Evolutionary conservation across 2,888 invertebrate genomes (phyloP).

Genomic region (Lepidochrysops patricia): DNA sequence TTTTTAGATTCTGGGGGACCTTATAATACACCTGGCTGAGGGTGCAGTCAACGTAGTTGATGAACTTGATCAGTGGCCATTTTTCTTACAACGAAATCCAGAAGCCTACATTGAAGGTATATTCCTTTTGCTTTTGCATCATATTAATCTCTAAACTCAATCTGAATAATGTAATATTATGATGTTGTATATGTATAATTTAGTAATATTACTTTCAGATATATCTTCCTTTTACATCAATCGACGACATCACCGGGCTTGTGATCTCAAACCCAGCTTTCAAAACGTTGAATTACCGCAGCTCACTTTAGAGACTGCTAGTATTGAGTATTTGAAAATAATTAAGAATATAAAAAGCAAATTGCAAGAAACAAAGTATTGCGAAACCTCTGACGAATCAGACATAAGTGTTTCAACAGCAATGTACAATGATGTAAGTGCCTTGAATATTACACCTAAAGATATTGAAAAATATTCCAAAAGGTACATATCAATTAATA

Average conservation of each 20-base stretch:
- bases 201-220: too few species aligned
- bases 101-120: conserved; percentile 38
- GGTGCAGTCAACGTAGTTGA: conserved; percentile 36
- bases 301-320: conserved; percentile 26
- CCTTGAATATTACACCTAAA: conserved; percentile 31
- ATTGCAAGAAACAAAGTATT: not conserved
- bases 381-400: not conserved
- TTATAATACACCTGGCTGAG: conserved; percentile 33
- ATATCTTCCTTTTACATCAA: conserved; percentile 32
- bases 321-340: conserved; percentile 34
- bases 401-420: conserved; percentile 20
- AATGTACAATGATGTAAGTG: conserved; percentile 18
- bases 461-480: conserved; percentile 42
- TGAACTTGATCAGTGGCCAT: conserved; percentile 38
- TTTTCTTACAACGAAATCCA: conserved; percentile 35
- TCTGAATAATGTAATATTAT: too few species aligned
- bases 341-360: conserved; percentile 20
- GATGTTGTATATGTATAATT: too few species aligned
- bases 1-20: conserved; percentile 43
- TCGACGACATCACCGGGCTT: conserved; percentile 37
- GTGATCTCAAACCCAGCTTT: conserved; percentile 35
- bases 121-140: too few species aligned
- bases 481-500: conserved; percentile 32
- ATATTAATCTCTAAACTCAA: too few species aligned
- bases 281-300: conserved; percentile 27